Evolutionary conservation across 2,113 vertebrate genomes (phyloP).

Genomic region (Pedionomus torquatus): DNA sequence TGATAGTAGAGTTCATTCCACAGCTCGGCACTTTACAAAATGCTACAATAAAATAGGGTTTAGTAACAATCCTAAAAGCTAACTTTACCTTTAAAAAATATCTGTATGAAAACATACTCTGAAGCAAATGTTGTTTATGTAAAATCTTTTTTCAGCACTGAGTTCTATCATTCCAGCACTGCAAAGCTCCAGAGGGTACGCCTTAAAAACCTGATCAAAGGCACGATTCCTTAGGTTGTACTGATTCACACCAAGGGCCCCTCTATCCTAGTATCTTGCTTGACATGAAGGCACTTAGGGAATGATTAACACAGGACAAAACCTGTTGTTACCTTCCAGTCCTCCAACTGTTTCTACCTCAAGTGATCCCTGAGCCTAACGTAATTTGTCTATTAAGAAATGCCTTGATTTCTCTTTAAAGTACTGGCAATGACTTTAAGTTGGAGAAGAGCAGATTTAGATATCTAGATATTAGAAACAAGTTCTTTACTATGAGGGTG

Average conservation of each 20-base stretch:
- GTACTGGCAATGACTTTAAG: too few relatives aligned
- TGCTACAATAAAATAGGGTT: background rate
- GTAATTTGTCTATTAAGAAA: background rate
- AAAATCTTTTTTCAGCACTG: background rate
- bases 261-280: background rate
- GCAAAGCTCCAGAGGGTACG: background rate
- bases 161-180: background rate
- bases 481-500: too few relatives aligned
- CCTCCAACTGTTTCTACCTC: background rate
- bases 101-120: background rate
- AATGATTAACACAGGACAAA: background rate
- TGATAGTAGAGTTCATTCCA: background rate
- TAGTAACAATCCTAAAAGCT: background rate
- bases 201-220: background rate
- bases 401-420: background rate
- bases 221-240: background rate
- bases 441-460: too few relatives aligned
- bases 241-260: background rate
- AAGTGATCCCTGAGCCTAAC: background rate
- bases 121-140: background rate
- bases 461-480: too few relatives aligned
- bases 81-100: background rate
- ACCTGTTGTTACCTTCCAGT: background rate
- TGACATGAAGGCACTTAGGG: background rate
- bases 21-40: rapidly evolving